Evolutionary conservation across 1,140 invertebrate species (phyloP), one percentile per base, ranked within the genome.

Genomic region (Pseudachorutes palmiensis): DNA sequence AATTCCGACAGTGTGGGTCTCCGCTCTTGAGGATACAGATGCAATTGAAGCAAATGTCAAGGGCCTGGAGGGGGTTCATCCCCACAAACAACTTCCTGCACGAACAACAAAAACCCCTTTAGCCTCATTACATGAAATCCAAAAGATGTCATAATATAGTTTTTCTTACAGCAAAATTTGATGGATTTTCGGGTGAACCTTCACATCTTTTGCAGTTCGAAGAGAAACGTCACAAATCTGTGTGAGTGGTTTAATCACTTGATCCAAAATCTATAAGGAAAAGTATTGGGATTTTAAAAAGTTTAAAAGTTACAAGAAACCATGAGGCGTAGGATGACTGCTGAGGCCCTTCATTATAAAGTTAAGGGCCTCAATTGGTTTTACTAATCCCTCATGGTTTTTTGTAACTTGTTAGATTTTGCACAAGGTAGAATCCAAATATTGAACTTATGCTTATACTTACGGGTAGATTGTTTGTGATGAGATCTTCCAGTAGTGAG

Each of bases 61-160:
- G 66, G 29, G 60, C 49, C 51, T 61, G 22, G 1, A 66, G 9
- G 19, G 29, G 31, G n/a, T 48, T 58, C 22, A 69, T 19, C 9
- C 22, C 60, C 12, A 51, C 9, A 51, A 71, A 71, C 24, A 71
- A 48, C 28, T 57, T 66, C 26, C 70, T 71, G 33, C 24, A 49
- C 29, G 57, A 5, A 62, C 28, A 62, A 29, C 2, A 64, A 57
- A 64, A 29, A 28, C 62, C 3, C 48, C 28, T 28, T 16, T 19
- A 63, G 9, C 14, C 2, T 14, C 9, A 28, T 29, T 33, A 31
- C 9, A 33, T 29, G 3, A 24, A 31, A 30, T 30, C 9, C n/a
- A n/a, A n/a, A n/a, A n/a, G n/a, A n/a, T 36, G 30, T 14, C 30
- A 12, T 30, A 62, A 36, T 16, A 29, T 22, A 33, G 32, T 12